These are phyloP conservation scores for Coenonympha glycerion DNA, from an alignment of 2,888 invertebrate genomes.

Conservation along the genomic window DNA sequence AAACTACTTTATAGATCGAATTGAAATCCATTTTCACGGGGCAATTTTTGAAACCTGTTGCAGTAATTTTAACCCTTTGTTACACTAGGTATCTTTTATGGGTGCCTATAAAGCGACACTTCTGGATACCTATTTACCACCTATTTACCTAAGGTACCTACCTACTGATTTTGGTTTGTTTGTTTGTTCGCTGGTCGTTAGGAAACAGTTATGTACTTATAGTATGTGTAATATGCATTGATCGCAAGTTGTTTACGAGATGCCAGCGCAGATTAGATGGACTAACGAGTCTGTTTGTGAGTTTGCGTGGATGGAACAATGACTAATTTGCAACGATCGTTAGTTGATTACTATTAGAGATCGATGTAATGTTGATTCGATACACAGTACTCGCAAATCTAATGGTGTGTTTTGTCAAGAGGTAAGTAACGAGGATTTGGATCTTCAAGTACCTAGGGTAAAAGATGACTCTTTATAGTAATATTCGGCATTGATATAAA, in stretches of 20 bases:
- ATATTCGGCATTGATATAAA: too few relatives aligned
- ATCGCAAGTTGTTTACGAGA: constrained; percentile 9
- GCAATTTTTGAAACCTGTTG: too few relatives aligned
- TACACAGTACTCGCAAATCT: constrained; percentile 2
- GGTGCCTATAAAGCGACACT: too few relatives aligned
- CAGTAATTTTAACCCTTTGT: too few relatives aligned
- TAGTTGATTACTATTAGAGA: neutral
- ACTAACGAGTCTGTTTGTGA: constrained; percentile 2
- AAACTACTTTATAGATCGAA: too few relatives aligned
- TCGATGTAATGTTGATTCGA: too few relatives aligned
- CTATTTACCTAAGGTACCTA: neutral
- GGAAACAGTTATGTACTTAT: neutral
- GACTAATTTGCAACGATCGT: neutral
- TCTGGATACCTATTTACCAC: too few relatives aligned
- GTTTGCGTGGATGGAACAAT: neutral
- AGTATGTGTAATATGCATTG: neutral
- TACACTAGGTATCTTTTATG: neutral
- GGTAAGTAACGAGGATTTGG: too few relatives aligned
- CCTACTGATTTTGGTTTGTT: neutral
- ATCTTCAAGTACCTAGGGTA: too few relatives aligned
- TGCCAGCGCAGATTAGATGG: neutral
- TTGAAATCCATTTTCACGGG: too few relatives aligned
- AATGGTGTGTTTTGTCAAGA: neutral
- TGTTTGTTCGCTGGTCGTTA: neutral
- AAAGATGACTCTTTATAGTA: too few relatives aligned